phyloP scores from a whole-genome alignment of 2,797 vertebrate species.

The Uromys caudimaculatus region DNA sequence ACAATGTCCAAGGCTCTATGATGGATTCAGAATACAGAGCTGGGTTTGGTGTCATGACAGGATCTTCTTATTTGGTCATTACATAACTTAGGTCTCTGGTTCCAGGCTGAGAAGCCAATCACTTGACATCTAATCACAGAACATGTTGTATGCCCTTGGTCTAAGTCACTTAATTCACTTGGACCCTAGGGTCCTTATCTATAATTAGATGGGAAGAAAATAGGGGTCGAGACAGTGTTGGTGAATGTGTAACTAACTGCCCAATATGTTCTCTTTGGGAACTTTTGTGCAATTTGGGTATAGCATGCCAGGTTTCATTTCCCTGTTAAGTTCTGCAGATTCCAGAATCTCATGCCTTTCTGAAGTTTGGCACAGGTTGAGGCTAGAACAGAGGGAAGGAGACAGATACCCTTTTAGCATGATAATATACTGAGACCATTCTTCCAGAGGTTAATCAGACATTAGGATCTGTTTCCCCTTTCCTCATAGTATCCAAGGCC shows the following conservation, averaged over 20 bases:
- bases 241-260: neutral
- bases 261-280: neutral
- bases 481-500: conserved; percentile 8
- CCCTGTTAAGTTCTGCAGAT: neutral
- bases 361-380: neutral
- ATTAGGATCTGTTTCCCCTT: neutral
- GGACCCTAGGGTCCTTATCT: neutral
- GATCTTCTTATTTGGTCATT: neutral
- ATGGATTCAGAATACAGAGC: neutral
- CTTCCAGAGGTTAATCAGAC: conserved; percentile 9
- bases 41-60: neutral
- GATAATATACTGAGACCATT: neutral
- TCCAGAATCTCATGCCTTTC: neutral
- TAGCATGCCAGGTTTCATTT: neutral
- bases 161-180: neutral
- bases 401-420: neutral
- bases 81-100: neutral
- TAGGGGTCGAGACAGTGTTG: neutral
- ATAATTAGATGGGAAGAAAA: neutral
- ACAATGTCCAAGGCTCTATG: neutral
- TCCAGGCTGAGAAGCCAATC: neutral
- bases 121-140: neutral
- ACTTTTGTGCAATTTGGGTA: neutral
- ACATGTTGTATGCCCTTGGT: neutral
- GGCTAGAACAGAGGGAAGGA: neutral